phyloP scores from a whole-genome alignment of 2,797 vertebrate species.

The Helicolenus hilgendorfi region DNA sequence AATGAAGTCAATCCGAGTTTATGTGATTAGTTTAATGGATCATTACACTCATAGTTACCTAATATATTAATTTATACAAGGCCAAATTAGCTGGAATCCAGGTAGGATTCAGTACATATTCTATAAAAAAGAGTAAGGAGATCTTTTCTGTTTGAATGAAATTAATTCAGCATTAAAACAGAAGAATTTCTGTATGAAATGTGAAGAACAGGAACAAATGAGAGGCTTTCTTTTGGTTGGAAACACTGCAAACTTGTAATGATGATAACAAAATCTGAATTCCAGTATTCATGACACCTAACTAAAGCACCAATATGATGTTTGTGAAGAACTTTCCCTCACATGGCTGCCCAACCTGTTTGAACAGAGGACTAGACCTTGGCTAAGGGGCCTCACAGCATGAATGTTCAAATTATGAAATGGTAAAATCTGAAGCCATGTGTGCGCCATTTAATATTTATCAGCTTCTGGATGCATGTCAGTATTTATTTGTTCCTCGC shows the following conservation, averaged over 20 bases:
- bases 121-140: too few relatives aligned
- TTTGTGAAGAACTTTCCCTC: conserved; percentile 42
- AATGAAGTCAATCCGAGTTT: neutral
- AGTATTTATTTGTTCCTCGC: conserved; percentile 79
- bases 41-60: neutral
- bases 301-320: conserved; percentile 29
- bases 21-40: neutral
- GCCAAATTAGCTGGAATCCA: neutral
- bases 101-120: neutral
- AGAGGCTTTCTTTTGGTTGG: neutral
- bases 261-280: neutral
- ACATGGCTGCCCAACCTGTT: conserved; percentile 57
- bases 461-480: conserved; percentile 72
- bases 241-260: neutral
- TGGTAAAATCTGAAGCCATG: conserved; percentile 71
- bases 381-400: conserved; percentile 44
- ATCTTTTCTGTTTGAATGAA: too few relatives aligned
- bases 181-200: neutral
- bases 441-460: conserved; percentile 79
- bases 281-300: conserved; percentile 26
- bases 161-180: neutral
- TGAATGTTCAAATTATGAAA: conserved; percentile 72
- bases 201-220: neutral
- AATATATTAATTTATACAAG: neutral
- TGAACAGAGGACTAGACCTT: conserved; percentile 53